Conservation (phyloP, 2,113 vertebrate genomes). For the Rhodinocichla rosea region DNA sequence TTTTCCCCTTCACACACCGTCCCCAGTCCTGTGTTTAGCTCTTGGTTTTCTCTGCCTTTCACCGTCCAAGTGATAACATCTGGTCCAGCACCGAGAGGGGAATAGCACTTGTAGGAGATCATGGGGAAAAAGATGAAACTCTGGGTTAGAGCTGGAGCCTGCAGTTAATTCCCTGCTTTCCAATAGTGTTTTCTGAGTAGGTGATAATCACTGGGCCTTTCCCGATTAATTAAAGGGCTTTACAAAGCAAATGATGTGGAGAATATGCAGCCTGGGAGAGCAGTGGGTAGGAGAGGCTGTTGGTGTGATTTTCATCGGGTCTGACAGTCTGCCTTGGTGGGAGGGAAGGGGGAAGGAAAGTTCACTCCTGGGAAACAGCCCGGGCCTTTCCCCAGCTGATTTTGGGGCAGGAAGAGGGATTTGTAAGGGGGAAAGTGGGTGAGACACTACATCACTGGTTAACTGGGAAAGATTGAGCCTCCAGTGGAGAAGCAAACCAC, state of each 20-base stretch:
- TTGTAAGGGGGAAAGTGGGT: neutral
- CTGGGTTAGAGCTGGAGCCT: neutral
- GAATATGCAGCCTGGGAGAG: neutral
- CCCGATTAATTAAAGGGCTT: constrained; percentile 1
- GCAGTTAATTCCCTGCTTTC: neutral
- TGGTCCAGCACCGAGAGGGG: neutral
- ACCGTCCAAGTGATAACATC: neutral
- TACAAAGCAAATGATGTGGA: constrained; percentile 20
- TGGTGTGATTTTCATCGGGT: constrained; percentile 1
- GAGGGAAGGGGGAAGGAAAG: neutral
- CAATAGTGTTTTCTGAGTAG: neutral
- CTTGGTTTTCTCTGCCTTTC: neutral
- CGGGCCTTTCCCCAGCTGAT: neutral
- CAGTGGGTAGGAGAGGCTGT: neutral
- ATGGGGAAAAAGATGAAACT: neutral
- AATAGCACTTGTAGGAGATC: neutral
- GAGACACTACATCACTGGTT: neutral
- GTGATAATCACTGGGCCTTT: constrained; percentile 8
- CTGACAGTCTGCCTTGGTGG: neutral
- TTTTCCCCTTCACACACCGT: neutral
- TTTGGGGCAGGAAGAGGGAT: neutral
- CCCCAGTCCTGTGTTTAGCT: neutral
- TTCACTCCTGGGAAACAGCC: neutral
- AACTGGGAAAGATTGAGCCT: neutral
- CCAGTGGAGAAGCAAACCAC: neutral